A percentile compares a stretch with the other conserved stretches of the same genome.
Evolutionary conservation across 2,113 vertebrate species (phyloP).

Genomic region (Garra rufa): DNA sequence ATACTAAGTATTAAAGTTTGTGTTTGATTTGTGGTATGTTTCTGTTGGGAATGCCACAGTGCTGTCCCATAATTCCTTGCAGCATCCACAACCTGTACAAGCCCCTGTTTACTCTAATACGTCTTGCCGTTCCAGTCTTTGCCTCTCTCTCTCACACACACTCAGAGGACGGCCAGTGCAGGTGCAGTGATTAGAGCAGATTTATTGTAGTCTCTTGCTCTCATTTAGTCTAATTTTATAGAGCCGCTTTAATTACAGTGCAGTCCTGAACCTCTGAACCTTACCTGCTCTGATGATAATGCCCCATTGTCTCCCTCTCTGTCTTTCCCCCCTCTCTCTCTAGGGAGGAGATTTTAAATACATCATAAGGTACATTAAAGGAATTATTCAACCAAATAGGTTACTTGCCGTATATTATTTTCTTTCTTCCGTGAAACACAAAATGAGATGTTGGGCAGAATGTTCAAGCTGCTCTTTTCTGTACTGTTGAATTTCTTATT

Average conservation of each 20-base stretch:
- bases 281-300: slow-evolving; percentile 21
- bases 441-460: not conserved
- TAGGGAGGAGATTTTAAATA: not conserved
- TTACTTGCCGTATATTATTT: not conserved
- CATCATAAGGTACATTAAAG: slow-evolving; percentile 28
- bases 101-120: not conserved
- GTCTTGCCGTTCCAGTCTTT: slow-evolving; percentile 11
- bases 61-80: not conserved
- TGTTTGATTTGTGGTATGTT: not conserved
- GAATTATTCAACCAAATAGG: not conserved
- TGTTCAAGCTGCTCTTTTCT: slow-evolving; percentile 15
- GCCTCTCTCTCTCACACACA: slow-evolving; percentile 7
- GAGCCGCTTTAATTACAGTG: slow-evolving; percentile 57
- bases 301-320: slow-evolving; percentile 12
- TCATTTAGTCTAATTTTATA: slow-evolving; percentile 58
- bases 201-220: slow-evolving; percentile 54
- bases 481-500: too few relatives aligned
- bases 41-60: not conserved
- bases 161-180: slow-evolving; percentile 46
- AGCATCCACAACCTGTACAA: not conserved
- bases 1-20: not conserved
- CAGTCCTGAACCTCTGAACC: slow-evolving; percentile 29
- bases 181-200: slow-evolving; percentile 65
- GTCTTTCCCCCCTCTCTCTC: not conserved
- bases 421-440: not conserved